Evolutionary conservation across 2,113 vertebrate genomes (phyloP).

Genomic region (Larimichthys crocea): DNA sequence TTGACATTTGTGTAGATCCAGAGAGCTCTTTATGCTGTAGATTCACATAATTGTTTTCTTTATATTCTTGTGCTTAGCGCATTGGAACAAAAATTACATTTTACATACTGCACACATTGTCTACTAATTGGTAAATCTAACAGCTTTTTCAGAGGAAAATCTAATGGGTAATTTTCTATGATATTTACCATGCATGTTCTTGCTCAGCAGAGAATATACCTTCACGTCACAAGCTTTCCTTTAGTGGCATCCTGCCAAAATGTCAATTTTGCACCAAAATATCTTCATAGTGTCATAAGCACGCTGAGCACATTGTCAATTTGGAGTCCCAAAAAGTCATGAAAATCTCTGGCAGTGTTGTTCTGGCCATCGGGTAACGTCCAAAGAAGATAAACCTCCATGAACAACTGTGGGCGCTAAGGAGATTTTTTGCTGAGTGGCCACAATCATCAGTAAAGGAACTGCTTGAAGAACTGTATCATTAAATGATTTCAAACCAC

Average conservation of each 20-base stretch:
- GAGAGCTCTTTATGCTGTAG: background rate
- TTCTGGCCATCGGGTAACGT: too few relatives aligned
- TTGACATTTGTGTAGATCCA: background rate
- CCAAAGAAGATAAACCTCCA: background rate
- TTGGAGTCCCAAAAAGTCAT: background rate
- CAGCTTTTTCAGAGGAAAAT: background rate
- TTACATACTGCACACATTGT: background rate
- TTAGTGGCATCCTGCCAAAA: background rate
- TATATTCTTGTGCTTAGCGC: background rate
- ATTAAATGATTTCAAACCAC: background rate
- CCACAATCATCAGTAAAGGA: background rate
- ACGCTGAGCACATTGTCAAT: background rate
- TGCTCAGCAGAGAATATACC: background rate
- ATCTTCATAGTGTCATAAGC: background rate
- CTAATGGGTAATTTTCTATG: too few relatives aligned
- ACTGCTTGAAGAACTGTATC: background rate
- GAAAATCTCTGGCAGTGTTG: background rate
- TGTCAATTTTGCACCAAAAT: too few relatives aligned
- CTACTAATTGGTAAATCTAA: background rate
- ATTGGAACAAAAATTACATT: background rate
- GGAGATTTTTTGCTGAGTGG: too few relatives aligned
- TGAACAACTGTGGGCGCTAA: too few relatives aligned
- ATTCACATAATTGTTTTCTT: background rate
- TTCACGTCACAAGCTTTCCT: background rate
- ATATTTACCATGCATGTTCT: background rate